These are phyloP conservation scores for Silurus meridionalis DNA, from an alignment of 2,113 vertebrate species.

Conservation along the genomic window DNA sequence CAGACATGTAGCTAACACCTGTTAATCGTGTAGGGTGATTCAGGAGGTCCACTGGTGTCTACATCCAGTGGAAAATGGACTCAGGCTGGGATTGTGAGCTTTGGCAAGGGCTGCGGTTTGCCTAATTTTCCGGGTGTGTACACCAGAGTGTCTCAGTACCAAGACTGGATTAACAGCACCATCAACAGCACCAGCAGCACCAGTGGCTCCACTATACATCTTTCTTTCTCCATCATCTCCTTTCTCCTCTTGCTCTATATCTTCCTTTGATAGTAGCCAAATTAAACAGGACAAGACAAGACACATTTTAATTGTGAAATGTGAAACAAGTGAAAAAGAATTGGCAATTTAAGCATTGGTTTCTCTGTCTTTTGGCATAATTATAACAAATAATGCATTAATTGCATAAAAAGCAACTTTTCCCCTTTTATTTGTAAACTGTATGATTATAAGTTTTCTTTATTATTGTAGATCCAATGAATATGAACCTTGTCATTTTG, in stretches of 20 bases:
- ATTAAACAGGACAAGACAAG: neutral
- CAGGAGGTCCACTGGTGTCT: slow-evolving; percentile 78
- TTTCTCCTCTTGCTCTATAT: neutral
- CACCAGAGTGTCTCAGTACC: slow-evolving; percentile 72
- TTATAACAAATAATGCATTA: no score
- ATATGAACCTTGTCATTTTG: no score
- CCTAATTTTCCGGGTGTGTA: slow-evolving; percentile 80
- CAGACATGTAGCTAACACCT: neutral
- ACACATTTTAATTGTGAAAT: no score
- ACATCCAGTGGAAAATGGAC: slow-evolving; percentile 71
- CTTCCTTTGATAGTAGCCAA: neutral
- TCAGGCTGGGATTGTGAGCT: slow-evolving; percentile 80
- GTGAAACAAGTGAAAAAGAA: no score
- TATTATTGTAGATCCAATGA: no score
- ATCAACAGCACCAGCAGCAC: neutral
- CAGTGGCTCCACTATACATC: neutral
- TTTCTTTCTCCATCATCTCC: neutral
- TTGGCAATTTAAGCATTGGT: no score
- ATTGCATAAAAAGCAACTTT: no score
- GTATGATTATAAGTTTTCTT: no score
- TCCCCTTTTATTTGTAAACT: no score
- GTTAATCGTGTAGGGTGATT: slow-evolving; percentile 72
- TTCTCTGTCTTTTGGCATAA: no score
- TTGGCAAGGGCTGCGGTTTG: slow-evolving; percentile 74
- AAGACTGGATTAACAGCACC: slow-evolving; percentile 69